Percentiles rank a stretch among this genome's conserved stretches.
These are phyloP conservation scores for Mechanitis messenoides DNA, from an alignment of 2,888 invertebrate genomes.

Conservation along the genomic window DNA sequence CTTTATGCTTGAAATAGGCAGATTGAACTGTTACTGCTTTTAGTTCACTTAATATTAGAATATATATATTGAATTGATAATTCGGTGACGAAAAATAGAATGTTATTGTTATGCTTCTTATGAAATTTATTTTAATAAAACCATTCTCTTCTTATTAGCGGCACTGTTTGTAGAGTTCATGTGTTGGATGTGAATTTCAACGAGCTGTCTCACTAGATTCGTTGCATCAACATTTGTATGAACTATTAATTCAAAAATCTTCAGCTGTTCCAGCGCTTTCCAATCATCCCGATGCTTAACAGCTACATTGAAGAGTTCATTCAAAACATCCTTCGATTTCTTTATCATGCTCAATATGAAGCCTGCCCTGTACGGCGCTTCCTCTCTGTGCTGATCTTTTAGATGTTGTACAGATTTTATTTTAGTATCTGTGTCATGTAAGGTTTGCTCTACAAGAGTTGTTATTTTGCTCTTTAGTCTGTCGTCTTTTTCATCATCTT, in stretches of 20 bases:
- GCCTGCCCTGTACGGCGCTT: conserved; percentile 51
- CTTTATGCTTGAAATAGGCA: no score
- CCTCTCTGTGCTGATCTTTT: conserved; percentile 38
- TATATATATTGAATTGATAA: no score
- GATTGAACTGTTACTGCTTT: no score
- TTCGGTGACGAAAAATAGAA: no score
- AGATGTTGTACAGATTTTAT: conserved; percentile 42
- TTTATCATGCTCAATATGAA: conserved; percentile 59
- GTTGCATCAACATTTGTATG: conserved; percentile 64
- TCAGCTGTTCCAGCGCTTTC: conserved; percentile 60
- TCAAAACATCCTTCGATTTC: conserved; percentile 53
- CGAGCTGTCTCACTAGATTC: conserved; percentile 54
- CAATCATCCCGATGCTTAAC: conserved; percentile 59
- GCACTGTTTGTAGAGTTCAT: conserved; percentile 37
- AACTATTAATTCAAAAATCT: conserved; percentile 60
- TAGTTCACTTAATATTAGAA: no score
- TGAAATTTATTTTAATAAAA: conserved; percentile 35
- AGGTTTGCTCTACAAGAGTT: conserved; percentile 51
- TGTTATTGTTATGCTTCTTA: background rate
- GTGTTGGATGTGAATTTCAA: conserved; percentile 51
- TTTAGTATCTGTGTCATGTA: conserved; percentile 50
- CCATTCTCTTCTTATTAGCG: conserved; percentile 37
- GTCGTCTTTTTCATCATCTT: conserved; percentile 43
- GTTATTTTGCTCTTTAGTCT: conserved; percentile 54
- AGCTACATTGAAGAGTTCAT: conserved; percentile 61